Evolutionary conservation across 2,113 vertebrate genomes (phyloP).

Genomic region (Pycnonotus jocosus): DNA sequence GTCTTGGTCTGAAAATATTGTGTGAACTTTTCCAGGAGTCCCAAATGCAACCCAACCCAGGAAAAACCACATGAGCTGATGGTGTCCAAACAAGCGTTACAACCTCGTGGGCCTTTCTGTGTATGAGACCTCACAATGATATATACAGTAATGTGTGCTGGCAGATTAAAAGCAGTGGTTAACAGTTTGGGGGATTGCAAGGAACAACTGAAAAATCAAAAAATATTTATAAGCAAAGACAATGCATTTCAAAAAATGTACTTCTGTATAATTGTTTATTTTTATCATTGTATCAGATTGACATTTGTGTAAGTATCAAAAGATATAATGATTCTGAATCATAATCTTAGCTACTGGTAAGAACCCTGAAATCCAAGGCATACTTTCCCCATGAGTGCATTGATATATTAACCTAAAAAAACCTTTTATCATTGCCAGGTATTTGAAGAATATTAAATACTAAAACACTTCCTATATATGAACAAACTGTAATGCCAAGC

Average conservation of each 20-base stretch:
- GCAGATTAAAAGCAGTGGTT: neutral
- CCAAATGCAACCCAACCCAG: neutral
- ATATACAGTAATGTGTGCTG: too few species aligned
- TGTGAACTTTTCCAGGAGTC: neutral
- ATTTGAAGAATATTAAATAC: neutral
- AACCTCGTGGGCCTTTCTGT: fast-evolving
- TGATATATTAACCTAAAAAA: neutral
- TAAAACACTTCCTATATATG: neutral
- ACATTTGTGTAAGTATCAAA: neutral
- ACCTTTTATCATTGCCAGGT: neutral
- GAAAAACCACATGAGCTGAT: neutral
- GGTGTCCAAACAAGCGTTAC: neutral
- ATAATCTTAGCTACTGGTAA: neutral
- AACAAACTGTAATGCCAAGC: neutral
- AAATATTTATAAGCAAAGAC: neutral
- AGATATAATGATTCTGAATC: neutral
- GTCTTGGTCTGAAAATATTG: neutral
- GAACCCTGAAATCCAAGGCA: neutral
- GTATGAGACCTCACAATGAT: fast-evolving
- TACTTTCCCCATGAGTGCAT: neutral
- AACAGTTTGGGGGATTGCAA: neutral
- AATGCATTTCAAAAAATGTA: neutral
- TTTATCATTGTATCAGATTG: neutral
- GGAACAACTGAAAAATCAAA: neutral
- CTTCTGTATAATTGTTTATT: neutral